A percentile compares a stretch with the other conserved stretches of the same genome.
These are phyloP conservation scores for Lepidothrix coronata DNA, from an alignment of 2,113 vertebrate genomes.

Conservation along the genomic window DNA sequence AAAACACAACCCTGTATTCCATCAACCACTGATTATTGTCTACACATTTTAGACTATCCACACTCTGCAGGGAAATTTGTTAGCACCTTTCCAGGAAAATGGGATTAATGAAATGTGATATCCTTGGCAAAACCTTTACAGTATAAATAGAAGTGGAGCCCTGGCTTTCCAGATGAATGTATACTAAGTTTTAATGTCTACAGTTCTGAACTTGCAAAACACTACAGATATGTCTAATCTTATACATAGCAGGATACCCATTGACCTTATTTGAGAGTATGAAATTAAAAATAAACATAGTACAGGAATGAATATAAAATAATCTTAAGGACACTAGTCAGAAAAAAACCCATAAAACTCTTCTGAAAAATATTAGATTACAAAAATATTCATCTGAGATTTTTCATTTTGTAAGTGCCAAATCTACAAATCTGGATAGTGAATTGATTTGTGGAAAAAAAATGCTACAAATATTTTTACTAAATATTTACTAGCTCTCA, in stretches of 20 bases:
- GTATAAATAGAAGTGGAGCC: conserved; percentile 35
- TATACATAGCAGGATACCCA: neutral
- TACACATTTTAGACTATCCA: neutral
- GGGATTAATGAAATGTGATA: conserved; percentile 31
- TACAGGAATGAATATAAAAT: neutral
- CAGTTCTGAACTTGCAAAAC: neutral
- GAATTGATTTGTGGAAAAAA: neutral
- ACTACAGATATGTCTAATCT: neutral
- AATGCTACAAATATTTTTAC: neutral
- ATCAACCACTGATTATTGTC: neutral
- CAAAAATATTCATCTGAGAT: accelerated
- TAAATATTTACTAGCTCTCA: neutral
- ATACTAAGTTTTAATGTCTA: neutral
- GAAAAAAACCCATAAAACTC: neutral
- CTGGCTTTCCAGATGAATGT: neutral
- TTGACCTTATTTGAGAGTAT: neutral
- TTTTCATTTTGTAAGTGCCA: neutral
- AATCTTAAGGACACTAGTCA: neutral
- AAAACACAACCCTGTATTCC: neutral
- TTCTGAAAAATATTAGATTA: neutral
- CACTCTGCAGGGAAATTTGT: neutral
- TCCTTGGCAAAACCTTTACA: neutral
- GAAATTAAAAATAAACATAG: neutral
- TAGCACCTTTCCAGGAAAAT: conserved; percentile 47
- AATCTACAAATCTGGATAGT: neutral